These are phyloP conservation scores for Andricus grossulariae DNA, from an alignment of 1,140 invertebrate genomes.

Conservation along the genomic window DNA sequence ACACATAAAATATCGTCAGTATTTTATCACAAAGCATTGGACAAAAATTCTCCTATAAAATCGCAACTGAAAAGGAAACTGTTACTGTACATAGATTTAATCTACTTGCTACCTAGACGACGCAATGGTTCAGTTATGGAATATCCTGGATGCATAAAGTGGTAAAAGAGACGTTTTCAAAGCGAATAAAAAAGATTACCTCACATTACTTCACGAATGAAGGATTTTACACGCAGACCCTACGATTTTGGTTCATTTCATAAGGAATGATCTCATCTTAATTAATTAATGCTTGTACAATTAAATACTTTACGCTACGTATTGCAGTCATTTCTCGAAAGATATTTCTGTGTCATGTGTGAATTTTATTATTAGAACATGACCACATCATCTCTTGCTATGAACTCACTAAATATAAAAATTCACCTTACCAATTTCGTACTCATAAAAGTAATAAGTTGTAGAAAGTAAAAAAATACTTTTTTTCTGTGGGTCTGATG, in stretches of 20 bases:
- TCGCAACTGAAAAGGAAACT: background rate
- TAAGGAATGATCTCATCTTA: conserved; percentile 14
- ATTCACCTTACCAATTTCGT: no score
- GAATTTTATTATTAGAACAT: conserved; percentile 1
- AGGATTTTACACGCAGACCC: background rate
- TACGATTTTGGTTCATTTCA: conserved; percentile 18
- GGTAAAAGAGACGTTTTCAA: background rate
- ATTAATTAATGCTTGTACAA: conserved; percentile 21
- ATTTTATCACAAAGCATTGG: no score
- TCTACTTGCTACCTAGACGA: background rate
- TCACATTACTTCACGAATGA: conserved; percentile 5
- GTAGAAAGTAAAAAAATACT: background rate
- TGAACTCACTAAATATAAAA: background rate
- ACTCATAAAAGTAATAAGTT: no score
- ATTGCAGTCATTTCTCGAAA: background rate
- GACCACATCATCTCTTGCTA: background rate
- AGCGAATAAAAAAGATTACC: conserved; percentile 15
- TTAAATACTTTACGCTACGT: conserved; percentile 9
- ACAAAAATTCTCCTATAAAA: no score
- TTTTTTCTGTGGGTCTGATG: no score
- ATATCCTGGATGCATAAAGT: background rate
- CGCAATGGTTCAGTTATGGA: background rate
- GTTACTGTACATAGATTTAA: conserved; percentile 4
- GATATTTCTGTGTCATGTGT: background rate
- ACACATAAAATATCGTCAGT: no score